phyloP scores from a whole-genome alignment of 2,113 vertebrate species.

The Pangasianodon gigas region DNA sequence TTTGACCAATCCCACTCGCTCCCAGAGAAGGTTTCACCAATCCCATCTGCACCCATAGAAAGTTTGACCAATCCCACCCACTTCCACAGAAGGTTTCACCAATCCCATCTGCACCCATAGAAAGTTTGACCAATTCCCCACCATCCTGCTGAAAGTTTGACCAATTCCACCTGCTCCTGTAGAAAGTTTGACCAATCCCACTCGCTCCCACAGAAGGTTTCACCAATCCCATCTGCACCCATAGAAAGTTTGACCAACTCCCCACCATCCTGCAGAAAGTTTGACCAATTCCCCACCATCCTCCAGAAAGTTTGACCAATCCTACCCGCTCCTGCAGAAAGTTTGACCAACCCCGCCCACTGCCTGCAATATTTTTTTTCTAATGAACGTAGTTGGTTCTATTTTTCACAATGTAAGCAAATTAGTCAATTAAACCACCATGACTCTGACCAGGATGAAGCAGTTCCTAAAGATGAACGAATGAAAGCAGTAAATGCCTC shows the following conservation, averaged over 20 bases:
- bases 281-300: not conserved
- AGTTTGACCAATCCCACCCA: not conserved
- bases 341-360: not conserved
- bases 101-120: not conserved
- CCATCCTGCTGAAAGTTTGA: not conserved
- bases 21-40: not conserved
- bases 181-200: not conserved
- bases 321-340: not conserved
- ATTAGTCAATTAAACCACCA: not conserved
- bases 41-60: not conserved
- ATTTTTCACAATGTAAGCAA: not conserved
- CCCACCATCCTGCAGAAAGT: not conserved
- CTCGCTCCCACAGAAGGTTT: not conserved
- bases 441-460: not conserved
- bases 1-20: not conserved
- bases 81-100: not conserved
- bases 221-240: not conserved
- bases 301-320: not conserved
- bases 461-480: not conserved
- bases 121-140: not conserved
- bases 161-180: not conserved
- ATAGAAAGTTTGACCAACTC: not conserved
- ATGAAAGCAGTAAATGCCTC: not conserved
- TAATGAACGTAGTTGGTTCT: not conserved
- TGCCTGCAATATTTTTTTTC: not conserved